Evolutionary conservation across 2,888 invertebrate genomes (phyloP), one percentile per base, ranked within the genome.

Genomic region (Calameuta pallipes): DNA sequence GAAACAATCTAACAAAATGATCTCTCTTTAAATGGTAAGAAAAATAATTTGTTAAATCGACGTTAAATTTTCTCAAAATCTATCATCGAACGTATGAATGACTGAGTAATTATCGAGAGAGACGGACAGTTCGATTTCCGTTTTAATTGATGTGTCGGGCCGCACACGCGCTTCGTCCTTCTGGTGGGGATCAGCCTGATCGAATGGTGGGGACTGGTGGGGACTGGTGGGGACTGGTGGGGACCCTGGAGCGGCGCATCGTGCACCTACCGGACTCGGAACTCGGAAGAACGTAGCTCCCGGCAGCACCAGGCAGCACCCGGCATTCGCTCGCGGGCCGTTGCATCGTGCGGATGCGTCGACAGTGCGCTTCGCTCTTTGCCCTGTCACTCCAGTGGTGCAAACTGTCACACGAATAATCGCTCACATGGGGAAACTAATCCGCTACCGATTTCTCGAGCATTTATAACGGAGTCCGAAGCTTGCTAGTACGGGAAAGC

Each of bases 281-380:
- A 85, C 86, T 85, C 85, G 85, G 86, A 85, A 85, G 85, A 86
- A 79, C 79, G 71, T 71, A 31, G 78, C 74, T 71, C 76, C 78
- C 80, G 74, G 76, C n/a, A n/a, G n/a, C n/a, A n/a, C n/a, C n/a
- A n/a, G n/a, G n/a, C n/a, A n/a, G n/a, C n/a, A n/a, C n/a, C n/a
- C n/a, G 81, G 84, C 85, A 85, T 85, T 85, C 85, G 83, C 77
- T 80, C 79, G 85, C 83, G 86, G 83, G 80, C 83, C 83, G 85
- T 81, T 77, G 80, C 70, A 80, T 30, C 76, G 82, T 69, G 78
- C 75, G 81, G 82, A 15, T 83, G 56, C 56, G 56, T 56, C 23
- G 56, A 56, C 56, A 56, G 31, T 71, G 13, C 34, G 34, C 71
- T 71, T 71, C 13, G 34, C 33, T 71, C 12, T 0, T 34, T 34